A percentile compares a stretch with the other conserved stretches of the same genome.
Evolutionary conservation across 1,140 invertebrate genomes (phyloP).

Genomic region (Antheraea mylitta): DNA sequence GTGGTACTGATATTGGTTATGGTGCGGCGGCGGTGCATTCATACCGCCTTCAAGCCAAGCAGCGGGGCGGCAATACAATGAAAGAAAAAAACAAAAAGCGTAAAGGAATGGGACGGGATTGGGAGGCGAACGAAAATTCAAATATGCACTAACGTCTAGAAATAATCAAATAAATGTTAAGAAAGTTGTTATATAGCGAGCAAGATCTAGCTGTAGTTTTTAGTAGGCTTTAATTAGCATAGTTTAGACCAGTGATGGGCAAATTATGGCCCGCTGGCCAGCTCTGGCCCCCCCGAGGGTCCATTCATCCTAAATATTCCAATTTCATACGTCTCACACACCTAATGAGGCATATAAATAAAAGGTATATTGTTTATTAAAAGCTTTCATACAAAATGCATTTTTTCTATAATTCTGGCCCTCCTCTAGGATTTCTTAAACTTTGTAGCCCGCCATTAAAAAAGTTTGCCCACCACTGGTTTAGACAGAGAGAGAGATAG

Average conservation of each 20-base stretch:
- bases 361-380: too few relatives aligned
- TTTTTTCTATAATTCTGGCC: too few relatives aligned
- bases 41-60: conserved; percentile 78
- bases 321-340: too few relatives aligned
- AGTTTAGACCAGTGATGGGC: too few relatives aligned
- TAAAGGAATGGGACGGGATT: conserved; percentile 64
- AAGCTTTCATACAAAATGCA: too few relatives aligned
- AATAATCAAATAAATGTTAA: conserved; percentile 30
- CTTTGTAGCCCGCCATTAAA: too few relatives aligned
- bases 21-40: conserved; percentile 68
- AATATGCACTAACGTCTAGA: conserved; percentile 54
- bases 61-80: conserved; percentile 73
- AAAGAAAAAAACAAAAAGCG: conserved; percentile 75
- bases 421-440: too few relatives aligned
- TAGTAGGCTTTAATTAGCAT: conserved; percentile 62
- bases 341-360: too few relatives aligned
- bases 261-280: too few relatives aligned
- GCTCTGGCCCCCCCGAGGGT: too few relatives aligned
- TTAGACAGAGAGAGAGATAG: conserved; percentile 4
- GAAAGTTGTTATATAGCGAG: conserved; percentile 46
- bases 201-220: conserved; percentile 50
- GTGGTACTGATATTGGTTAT: conserved; percentile 75
- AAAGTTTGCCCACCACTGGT: too few relatives aligned
- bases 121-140: conserved; percentile 61
- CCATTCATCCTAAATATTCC: too few relatives aligned